Conservation (phyloP, 92 coral and sea anemone genomes). For the Umimayanthus chanpuru region DNA sequence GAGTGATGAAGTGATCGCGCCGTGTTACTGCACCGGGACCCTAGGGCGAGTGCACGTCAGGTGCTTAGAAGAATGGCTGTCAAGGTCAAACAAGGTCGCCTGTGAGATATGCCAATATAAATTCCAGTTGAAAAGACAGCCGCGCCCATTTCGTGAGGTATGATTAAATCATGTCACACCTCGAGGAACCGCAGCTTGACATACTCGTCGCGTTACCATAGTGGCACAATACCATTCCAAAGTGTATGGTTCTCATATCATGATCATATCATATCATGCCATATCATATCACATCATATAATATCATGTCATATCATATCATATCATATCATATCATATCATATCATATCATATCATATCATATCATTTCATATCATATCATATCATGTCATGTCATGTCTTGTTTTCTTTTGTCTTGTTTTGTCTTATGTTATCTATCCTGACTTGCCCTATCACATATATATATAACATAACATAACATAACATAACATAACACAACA, state of each 20-base stretch:
- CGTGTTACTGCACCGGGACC: conserved; percentile 91
- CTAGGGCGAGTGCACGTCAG: conserved; percentile 83
- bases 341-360: background rate
- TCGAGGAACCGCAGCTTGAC: background rate
- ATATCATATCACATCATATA: too few species aligned
- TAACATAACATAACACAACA: too few species aligned
- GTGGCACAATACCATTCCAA: too few species aligned
- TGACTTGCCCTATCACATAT: too few species aligned
- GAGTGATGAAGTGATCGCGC: conserved; percentile 68
- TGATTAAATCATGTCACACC: background rate
- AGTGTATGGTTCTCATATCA: too few species aligned
- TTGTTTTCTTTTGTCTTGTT: too few species aligned
- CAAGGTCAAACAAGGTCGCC: conserved; percentile 70
- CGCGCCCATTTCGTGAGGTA: conserved; percentile 82
- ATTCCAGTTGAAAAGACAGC: conserved; percentile 69
- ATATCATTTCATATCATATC: background rate
- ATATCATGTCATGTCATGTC: too few species aligned
- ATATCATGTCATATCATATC: background rate
- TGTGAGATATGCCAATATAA: conserved; percentile 88
- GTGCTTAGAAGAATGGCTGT: conserved; percentile 94
- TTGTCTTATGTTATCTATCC: too few species aligned
- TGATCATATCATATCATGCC: too few species aligned
- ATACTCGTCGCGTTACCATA: too few species aligned
- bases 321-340: background rate
- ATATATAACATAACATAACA: too few species aligned